Evolutionary conservation across 2,113 vertebrate genomes (phyloP).

Genomic region (Thalassoma bifasciatum): DNA sequence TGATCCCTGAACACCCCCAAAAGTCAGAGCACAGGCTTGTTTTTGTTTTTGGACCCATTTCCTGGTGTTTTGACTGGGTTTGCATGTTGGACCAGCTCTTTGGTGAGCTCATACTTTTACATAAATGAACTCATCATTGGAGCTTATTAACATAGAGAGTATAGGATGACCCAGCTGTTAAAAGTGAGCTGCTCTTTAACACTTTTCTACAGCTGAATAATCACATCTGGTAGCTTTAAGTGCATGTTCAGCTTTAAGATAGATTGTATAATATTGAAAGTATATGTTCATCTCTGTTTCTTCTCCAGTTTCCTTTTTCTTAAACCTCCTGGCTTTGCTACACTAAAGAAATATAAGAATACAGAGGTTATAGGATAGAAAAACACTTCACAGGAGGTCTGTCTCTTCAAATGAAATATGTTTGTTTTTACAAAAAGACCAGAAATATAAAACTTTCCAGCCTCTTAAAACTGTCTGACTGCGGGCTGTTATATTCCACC

Average conservation of each 20-base stretch:
- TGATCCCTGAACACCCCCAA: constrained; percentile 62
- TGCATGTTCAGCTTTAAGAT: constrained; percentile 14
- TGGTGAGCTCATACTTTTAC: constrained; percentile 62
- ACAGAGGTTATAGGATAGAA: constrained; percentile 40
- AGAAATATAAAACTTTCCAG: constrained; percentile 67
- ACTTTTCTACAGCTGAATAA: background rate
- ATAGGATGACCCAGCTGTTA: background rate
- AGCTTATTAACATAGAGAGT: constrained; percentile 21
- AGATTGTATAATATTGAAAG: constrained; percentile 19
- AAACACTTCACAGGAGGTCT: constrained; percentile 49
- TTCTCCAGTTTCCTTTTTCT: constrained; percentile 9
- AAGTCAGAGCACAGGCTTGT: constrained; percentile 57
- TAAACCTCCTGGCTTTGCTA: constrained; percentile 31
- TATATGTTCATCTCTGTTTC: constrained; percentile 5
- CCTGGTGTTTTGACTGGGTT: constrained; percentile 74
- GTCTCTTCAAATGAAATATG: constrained; percentile 60
- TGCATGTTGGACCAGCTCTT: constrained; percentile 38
- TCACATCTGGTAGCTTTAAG: constrained; percentile 30
- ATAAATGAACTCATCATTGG: constrained; percentile 63
- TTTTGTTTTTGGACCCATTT: constrained; percentile 73
- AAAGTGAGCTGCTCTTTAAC: constrained; percentile 8
- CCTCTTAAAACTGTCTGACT: constrained; percentile 69
- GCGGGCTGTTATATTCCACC: constrained; percentile 51
- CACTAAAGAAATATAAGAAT: constrained; percentile 23
- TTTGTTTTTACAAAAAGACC: constrained; percentile 64